Base-by-base conservation (phyloP, 2,113 vertebrate genomes). In the Cisticola juncidis region DNA sequence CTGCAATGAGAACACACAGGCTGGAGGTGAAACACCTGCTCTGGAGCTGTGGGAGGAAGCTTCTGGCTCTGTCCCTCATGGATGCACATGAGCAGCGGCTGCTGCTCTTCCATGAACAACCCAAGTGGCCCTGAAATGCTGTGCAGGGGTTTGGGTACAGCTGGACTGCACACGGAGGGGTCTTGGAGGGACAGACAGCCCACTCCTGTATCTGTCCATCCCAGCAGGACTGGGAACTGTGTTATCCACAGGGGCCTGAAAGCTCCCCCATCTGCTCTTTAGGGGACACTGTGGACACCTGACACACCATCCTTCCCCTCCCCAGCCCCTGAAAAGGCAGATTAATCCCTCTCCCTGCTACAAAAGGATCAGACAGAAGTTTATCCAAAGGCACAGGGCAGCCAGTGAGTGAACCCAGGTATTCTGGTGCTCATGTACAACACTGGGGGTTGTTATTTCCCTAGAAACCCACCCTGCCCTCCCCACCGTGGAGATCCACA, bases 1-100 rank as follows among this genome's bases (percentile, higher is more conserved):
- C 98, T 98, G 92, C 60, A 92, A 94, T 0, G 17, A 73, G 82
- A 65, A 78, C 40, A 87, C 57, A 71, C 81, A 72, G 47, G 51
- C 9, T 29, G 33, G 22, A 78, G 33, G 51, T 62, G n/a, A 54
- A 62, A 57, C 20, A 11, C 42, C 36, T 45, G 57, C 51, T 56
- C 11, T 40, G 42, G 57, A 86, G 48, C 48, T 31, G 51, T 6
- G 44, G 50, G 45, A 73, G 50, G 44, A 60, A 45, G 9, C 1
- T 42, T 51, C 60, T 2, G 10, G 5, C 23, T 24, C 33, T 44
- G 11, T 40, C 54, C 35, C 35, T 22, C 3, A 4, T 3, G 4
- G 15, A 69, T 18, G 16, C 35, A 29, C 1, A 2, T 1, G 7
- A 35, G 33, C 4, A 53, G 65, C 47, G 62, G 83, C 68, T 94